These are phyloP conservation scores for Teinopalpus imperialis DNA, from an alignment of 2,888 invertebrate species.

Conservation along the genomic window DNA sequence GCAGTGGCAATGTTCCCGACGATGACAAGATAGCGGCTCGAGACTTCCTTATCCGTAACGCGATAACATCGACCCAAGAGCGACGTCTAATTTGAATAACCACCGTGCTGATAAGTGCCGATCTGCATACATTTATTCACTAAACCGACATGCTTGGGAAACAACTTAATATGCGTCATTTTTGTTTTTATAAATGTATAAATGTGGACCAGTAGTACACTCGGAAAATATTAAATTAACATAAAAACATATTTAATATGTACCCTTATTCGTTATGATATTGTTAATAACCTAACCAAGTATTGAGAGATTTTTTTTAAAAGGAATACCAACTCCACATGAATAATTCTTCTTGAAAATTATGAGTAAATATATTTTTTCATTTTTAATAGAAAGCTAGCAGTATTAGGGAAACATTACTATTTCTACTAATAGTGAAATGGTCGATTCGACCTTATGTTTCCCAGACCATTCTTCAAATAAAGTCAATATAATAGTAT, in stretches of 20 bases:
- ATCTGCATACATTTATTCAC: constrained; percentile 53
- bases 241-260: constrained; percentile 10
- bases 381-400: too few species aligned
- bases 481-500: too few species aligned
- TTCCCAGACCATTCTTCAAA: too few species aligned
- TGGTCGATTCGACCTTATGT: too few species aligned
- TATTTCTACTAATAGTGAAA: too few species aligned
- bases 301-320: too few species aligned
- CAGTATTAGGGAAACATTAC: too few species aligned
- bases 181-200: constrained; percentile 24
- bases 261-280: constrained; percentile 1
- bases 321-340: too few species aligned
- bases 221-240: constrained; percentile 9
- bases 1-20: constrained; percentile 45
- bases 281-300: too few species aligned
- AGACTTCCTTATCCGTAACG: constrained; percentile 71
- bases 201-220: constrained; percentile 25
- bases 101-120: constrained; percentile 47
- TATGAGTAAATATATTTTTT: too few species aligned
- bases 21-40: constrained; percentile 60
- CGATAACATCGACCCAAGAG: constrained; percentile 62
- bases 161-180: constrained; percentile 30
- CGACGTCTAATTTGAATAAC: constrained; percentile 72
- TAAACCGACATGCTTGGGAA: constrained; percentile 53
- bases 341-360: too few species aligned